Percentiles rank a stretch among this genome's conserved stretches.
Conservation (phyloP, 2,797 vertebrate genomes). For the Anolis apletophallus region DNA sequence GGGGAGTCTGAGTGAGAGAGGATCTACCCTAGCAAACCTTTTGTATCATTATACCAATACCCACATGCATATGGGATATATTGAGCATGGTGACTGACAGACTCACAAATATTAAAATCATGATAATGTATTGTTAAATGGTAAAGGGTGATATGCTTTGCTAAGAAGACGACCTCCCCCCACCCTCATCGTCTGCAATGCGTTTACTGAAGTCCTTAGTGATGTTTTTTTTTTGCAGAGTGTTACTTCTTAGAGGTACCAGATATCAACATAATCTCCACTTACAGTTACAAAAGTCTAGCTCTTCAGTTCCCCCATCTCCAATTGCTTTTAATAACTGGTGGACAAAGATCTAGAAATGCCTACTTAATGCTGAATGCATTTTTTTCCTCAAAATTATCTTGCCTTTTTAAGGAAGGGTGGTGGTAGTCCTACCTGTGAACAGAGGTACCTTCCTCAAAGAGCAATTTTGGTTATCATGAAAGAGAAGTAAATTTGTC, state of each 20-base stretch:
- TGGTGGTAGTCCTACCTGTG: not conserved
- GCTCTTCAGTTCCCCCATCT: not conserved
- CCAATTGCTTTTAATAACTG: not conserved
- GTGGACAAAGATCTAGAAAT: not conserved
- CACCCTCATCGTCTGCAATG: no score
- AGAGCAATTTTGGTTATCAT: not conserved
- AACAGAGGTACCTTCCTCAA: not conserved
- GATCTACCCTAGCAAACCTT: no score
- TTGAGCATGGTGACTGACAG: no score
- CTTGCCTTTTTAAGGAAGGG: not conserved
- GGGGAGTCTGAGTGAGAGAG: no score
- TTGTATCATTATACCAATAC: no score
- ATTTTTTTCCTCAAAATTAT: not conserved
- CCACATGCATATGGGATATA: no score
- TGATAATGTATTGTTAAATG: no score
- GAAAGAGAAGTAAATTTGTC: not conserved
- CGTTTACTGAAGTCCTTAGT: no score
- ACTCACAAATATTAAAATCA: no score
- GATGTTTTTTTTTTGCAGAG: no score
- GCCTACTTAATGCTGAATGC: not conserved
- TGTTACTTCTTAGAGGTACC: not conserved
- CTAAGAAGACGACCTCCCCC: no score
- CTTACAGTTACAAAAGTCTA: not conserved
- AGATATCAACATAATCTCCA: not conserved
- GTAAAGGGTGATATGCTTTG: no score